Evolutionary conservation across 2,113 vertebrate species (phyloP), one percentile per base, ranked within the genome.

Genomic region (Telmatochromis brachygnathus): DNA sequence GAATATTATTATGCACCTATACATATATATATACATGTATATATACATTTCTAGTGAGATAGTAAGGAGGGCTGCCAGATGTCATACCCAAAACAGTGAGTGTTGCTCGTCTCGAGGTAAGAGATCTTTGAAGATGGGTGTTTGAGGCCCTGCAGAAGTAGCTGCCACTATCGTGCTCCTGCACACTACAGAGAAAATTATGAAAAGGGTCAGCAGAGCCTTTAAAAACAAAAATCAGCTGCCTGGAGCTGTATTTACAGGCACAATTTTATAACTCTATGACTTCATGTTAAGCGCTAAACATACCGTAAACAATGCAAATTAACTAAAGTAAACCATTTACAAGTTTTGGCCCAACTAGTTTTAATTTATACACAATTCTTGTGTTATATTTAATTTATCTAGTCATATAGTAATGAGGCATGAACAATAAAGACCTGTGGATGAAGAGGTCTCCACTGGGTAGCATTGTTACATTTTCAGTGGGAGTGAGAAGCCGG

Each of bases 111-210:
- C 88, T 91, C 1, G 96, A 97, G 17, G 94, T 92, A 60, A 96
- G 70, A 60, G 93, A 94, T 68, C 94, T 93, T 33, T 93, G 87
- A 17, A 97, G 89, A 75, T 92, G 85, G 47, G 75, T 10, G 88
- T 96, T 96, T 23, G 94, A 93, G 5, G 96, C 96, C 28, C 92
- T 95, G 93, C 96, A 97, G 91, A 96, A 96, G 92, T 96, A 97
- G 23, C 85, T 93, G 33, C 96, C 96, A 49, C 88, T 89, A 89
- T 97, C 94, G 2, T 65, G 26, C 58, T 94, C 94, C 55, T 93
- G 91, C n/a, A 96, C 88, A 17, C 97, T 97, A 87, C 26, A 86
- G 30, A 87, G 5, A 85, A 45, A 12, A 85, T 49, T 51, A 51
- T 51, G 26, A 13, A 49, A 49, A 19, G 28, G 73, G 14, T 30